Percentiles rank a stretch among this genome's conserved stretches.
Evolutionary conservation across 1,140 invertebrate species (phyloP).

Genomic region (Tribolium madens): DNA sequence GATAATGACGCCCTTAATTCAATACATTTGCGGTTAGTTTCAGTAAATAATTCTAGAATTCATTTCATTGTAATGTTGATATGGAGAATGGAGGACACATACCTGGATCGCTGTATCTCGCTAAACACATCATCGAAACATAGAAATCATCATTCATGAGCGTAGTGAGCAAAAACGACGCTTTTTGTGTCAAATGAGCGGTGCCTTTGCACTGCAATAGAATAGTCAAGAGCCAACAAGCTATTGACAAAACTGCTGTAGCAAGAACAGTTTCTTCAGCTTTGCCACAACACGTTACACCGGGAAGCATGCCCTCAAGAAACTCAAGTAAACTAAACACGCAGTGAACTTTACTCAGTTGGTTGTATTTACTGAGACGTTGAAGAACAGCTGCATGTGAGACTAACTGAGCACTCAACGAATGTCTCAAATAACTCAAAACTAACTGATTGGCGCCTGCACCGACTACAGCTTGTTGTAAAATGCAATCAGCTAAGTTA

Average conservation of each 20-base stretch:
- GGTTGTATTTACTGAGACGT: conserved; percentile 90
- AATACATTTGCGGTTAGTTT: conserved; percentile 80
- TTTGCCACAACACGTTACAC: conserved; percentile 79
- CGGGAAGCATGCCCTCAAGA: conserved; percentile 79
- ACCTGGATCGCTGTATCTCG: conserved; percentile 68
- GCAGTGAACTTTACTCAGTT: conserved; percentile 90
- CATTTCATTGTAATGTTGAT: background rate
- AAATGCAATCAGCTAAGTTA: conserved; percentile 91
- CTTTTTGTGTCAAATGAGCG: conserved; percentile 77
- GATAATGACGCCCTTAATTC: conserved; percentile 74
- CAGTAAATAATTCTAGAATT: conserved; percentile 67
- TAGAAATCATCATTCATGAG: conserved; percentile 82
- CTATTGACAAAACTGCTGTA: conserved; percentile 79
- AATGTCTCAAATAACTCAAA: conserved; percentile 93
- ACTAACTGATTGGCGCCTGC: conserved; percentile 91
- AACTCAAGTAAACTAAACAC: conserved; percentile 88
- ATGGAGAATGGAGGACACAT: background rate
- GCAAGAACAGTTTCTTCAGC: conserved; percentile 84
- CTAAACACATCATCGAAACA: conserved; percentile 85
- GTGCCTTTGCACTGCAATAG: conserved; percentile 70
- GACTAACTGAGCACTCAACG: conserved; percentile 88
- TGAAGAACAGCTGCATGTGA: conserved; percentile 90
- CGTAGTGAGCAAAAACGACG: conserved; percentile 76
- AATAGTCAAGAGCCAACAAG: conserved; percentile 86
- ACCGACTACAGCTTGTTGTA: conserved; percentile 92